Percentiles rank a stretch among this genome's conserved stretches.
Conservation (phyloP, 1,140 invertebrate genomes). For the Penaeus vannamei region DNA sequence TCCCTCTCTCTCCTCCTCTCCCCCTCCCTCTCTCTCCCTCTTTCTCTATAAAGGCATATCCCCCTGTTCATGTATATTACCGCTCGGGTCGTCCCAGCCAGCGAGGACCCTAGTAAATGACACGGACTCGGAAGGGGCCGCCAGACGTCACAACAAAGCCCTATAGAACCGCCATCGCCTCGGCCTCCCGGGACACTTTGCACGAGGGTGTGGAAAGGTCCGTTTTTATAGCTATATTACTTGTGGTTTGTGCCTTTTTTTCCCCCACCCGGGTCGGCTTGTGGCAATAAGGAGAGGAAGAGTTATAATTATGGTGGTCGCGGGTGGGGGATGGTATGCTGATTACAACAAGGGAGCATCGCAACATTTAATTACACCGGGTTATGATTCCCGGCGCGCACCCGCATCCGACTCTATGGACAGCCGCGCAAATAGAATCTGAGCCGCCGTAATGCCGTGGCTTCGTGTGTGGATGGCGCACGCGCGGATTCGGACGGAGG, state of each 20-base stretch:
- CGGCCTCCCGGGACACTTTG: too few species aligned
- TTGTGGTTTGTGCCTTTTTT: not conserved
- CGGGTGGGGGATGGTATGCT: constrained; percentile 26
- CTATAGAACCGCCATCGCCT: too few species aligned
- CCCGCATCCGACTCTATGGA: constrained; percentile 24
- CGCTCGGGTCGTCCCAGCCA: too few species aligned
- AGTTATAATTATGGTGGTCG: constrained; percentile 22
- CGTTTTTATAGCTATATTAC: too few species aligned
- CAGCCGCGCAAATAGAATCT: constrained; percentile 27
- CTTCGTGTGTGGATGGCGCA: not conserved
- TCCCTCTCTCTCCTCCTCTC: too few species aligned
- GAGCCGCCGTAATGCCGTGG: not conserved
- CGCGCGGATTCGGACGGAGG: not conserved
- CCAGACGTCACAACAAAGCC: too few species aligned
- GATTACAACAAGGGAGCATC: constrained; percentile 27
- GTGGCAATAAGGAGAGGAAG: constrained; percentile 26
- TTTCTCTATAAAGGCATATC: too few species aligned
- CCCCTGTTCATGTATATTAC: too few species aligned
- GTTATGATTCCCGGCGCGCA: constrained; percentile 18
- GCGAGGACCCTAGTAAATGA: too few species aligned
- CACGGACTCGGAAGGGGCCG: too few species aligned
- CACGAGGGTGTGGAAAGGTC: too few species aligned
- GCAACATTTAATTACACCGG: constrained; percentile 29
- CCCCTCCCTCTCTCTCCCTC: too few species aligned
- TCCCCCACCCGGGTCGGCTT: constrained; percentile 12